Base-by-base conservation (phyloP, 2,888 invertebrate genomes). In the Thera britannica region DNA sequence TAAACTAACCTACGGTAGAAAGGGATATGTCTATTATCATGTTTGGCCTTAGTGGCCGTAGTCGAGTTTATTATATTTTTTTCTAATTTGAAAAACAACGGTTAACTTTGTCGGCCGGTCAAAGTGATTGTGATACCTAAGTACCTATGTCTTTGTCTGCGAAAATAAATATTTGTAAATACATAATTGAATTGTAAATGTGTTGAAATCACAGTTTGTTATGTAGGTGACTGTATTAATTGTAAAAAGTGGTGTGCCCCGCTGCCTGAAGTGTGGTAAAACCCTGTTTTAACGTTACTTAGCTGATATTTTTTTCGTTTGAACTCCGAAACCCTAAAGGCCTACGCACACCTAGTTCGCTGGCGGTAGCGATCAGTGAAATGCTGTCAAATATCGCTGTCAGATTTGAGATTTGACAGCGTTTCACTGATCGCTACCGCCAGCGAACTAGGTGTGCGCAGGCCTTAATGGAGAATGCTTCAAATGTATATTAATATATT, bases 151-250 rank as follows among this genome's bases (percentile, higher is more conserved):
- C 4, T 9, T 9, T 7, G 41, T 41, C 2, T 41, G 5, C 7
- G 6, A 41, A 41, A 41, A 23, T 23, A 23, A 41, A 41, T 7
- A 41, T 41, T 46, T 2, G 8, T 9, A 46, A 7, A 9, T 46
- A 46, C 8, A 9, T 44, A 44, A 44, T 46, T 9, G 9, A 46
- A 46, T 46, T 46, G 44, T 46, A 46, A 46, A 46, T 46, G 44
- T 46, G 9, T 38, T 59, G 2, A 57, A 12, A 51, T 60, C 51
- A 60, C 41, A 60, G 52, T 60, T 52, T 60, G 61, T 61, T 61
- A 61, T 54, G 61, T 61, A 61, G 61, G 61, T 61, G 44, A 54
- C 44, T 57, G 56, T 23, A 23, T 57, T 55, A n/a, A 9, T 34
- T 44, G 46, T 41, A 54, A 35, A 54, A 2, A 51, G 41, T 60